Percentiles rank a stretch among this genome's conserved stretches.
Evolutionary conservation across 2,797 vertebrate species (phyloP).

Genomic region (Sphenodon punctatus): DNA sequence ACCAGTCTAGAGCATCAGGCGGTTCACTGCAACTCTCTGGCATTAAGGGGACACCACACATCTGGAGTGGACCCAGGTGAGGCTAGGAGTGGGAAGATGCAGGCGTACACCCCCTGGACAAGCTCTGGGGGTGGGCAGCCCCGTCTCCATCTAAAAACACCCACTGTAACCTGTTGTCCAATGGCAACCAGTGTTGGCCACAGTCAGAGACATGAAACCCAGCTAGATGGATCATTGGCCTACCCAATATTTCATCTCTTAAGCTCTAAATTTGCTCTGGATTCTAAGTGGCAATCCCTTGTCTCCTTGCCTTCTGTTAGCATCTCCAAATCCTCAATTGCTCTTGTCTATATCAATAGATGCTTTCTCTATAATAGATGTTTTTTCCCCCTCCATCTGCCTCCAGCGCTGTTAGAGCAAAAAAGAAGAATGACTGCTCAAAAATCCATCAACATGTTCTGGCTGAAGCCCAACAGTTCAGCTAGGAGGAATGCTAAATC

Average conservation of each 20-base stretch:
- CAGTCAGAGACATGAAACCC: no score
- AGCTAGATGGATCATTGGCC: no score
- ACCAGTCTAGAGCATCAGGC: no score
- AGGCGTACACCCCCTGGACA: no score
- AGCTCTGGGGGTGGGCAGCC: no score
- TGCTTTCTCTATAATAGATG: not conserved
- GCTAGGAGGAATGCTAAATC: constrained; percentile 71
- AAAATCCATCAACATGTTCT: constrained; percentile 68
- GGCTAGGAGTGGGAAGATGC: no score
- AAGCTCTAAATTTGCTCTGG: not conserved
- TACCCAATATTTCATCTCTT: not conserved
- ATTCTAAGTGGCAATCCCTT: not conserved
- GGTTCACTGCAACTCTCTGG: no score
- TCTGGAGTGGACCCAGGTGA: no score
- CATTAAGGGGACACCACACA: no score
- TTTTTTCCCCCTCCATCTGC: not conserved
- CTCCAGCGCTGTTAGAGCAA: constrained; percentile 25
- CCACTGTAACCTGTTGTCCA: no score
- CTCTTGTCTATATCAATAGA: not conserved
- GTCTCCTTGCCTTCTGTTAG: not conserved
- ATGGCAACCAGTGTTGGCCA: no score
- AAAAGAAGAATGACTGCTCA: constrained; percentile 52
- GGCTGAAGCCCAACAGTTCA: constrained; percentile 59
- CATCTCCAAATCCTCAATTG: not conserved
- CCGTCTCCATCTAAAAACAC: no score